These are phyloP conservation scores for Oncorhynchus nerka DNA, from an alignment of 2,113 vertebrate species.

Conservation along the genomic window DNA sequence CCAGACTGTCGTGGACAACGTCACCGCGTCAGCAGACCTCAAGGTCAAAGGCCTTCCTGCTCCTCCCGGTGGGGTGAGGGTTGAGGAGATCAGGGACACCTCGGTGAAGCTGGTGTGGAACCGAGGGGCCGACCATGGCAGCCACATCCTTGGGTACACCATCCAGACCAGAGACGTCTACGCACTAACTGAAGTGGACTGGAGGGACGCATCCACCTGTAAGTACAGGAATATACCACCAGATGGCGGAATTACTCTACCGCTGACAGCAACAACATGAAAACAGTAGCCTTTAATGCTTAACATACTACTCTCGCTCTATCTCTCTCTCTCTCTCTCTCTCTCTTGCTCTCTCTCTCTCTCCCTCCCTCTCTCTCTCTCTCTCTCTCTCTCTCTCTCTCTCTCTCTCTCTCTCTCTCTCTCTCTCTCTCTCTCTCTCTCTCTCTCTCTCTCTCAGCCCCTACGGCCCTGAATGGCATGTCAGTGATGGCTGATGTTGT, in stretches of 20 bases:
- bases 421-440: neutral
- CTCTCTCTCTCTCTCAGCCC: constrained; percentile 68
- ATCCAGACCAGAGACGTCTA: constrained; percentile 84
- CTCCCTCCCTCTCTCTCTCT: too few species aligned
- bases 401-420: neutral
- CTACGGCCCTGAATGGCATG: constrained; percentile 83
- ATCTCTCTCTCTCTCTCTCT: too few species aligned
- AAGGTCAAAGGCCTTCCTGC: constrained; percentile 93
- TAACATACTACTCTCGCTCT: too few species aligned
- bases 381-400: neutral
- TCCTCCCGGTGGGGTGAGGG: constrained; percentile 87
- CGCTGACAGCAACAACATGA: neutral
- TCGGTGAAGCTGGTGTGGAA: constrained; percentile 88
- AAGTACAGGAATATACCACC: constrained; percentile 50
- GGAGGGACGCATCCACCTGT: constrained; percentile 91
- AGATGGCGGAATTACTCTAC: neutral
- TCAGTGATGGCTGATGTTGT: constrained; percentile 82
- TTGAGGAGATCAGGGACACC: constrained; percentile 87
- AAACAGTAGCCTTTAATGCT: too few species aligned
- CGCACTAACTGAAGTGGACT: constrained; percentile 84
- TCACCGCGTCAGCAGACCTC: constrained; percentile 86
- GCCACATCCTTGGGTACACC: constrained; percentile 87
- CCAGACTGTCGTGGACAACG: constrained; percentile 95
- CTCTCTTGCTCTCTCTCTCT: too few species aligned
- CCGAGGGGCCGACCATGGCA: constrained; percentile 89